A percentile compares a stretch with the other conserved stretches of the same genome.
These are phyloP conservation scores for Echeneis naucrates DNA, from an alignment of 2,797 vertebrate species.

Conservation along the genomic window DNA sequence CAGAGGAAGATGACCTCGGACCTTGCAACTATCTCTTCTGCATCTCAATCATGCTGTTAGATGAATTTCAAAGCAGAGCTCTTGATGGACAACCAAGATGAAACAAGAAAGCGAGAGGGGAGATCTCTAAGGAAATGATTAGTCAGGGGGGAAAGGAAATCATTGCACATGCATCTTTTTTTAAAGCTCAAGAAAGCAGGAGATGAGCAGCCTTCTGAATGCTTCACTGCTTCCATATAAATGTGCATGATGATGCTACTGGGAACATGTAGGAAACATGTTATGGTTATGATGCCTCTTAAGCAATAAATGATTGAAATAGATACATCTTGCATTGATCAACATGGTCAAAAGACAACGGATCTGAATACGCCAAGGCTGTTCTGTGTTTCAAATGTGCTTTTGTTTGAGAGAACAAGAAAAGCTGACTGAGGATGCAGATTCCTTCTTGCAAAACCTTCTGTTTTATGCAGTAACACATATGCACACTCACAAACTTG, in stretches of 20 bases:
- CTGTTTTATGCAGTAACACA: constrained; percentile 7
- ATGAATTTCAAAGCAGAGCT: constrained; percentile 83
- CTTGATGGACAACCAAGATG: constrained; percentile 70
- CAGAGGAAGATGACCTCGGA: constrained; percentile 65
- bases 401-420: background rate
- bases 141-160: constrained; percentile 60
- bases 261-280: constrained; percentile 13
- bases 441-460: background rate
- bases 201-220: constrained; percentile 53
- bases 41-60: constrained; percentile 67
- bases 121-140: constrained; percentile 70
- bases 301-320: constrained; percentile 13
- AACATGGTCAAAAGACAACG: constrained; percentile 8
- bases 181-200: constrained; percentile 64
- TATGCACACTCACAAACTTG: background rate
- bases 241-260: constrained; percentile 39
- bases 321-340: constrained; percentile 2
- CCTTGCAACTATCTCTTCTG: constrained; percentile 58
- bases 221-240: constrained; percentile 53
- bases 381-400: background rate
- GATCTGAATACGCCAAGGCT: background rate
- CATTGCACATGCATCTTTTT: constrained; percentile 74
- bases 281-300: constrained; percentile 28
- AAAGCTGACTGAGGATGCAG: background rate
- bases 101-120: constrained; percentile 45